Evolutionary conservation across 2,113 vertebrate species (phyloP).

Genomic region (Chaetodon trifascialis): DNA sequence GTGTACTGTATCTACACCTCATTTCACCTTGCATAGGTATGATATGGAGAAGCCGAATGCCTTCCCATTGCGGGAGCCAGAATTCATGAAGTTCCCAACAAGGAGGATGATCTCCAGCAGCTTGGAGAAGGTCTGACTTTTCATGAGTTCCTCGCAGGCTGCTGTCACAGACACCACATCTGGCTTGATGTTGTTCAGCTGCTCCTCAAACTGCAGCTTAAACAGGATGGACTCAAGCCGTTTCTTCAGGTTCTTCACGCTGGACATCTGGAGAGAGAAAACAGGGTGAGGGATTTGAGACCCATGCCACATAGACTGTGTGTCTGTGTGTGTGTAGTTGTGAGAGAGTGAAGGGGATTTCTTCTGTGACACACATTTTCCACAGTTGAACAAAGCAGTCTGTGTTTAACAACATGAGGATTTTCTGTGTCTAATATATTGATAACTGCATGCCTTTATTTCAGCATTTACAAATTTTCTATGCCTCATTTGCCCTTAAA

Average conservation of each 20-base stretch:
- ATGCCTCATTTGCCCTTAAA: slow-evolving; percentile 14
- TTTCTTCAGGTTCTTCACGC: slow-evolving; percentile 86
- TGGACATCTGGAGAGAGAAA: slow-evolving; percentile 86
- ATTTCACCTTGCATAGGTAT: slow-evolving; percentile 89
- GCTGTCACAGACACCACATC: slow-evolving; percentile 93
- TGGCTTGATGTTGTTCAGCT: slow-evolving; percentile 93
- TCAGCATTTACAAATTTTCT: neutral
- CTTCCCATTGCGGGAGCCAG: slow-evolving; percentile 91
- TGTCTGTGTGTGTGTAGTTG: neutral
- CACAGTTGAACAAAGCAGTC: slow-evolving; percentile 51
- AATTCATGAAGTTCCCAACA: slow-evolving; percentile 93
- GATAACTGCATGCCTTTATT: neutral
- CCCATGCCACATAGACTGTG: slow-evolving; percentile 10
- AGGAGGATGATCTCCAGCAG: slow-evolving; percentile 89
- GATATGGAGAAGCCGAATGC: slow-evolving; percentile 91
- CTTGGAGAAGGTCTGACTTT: slow-evolving; percentile 87
- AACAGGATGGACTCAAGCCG: slow-evolving; percentile 91
- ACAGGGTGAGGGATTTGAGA: neutral
- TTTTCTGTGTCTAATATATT: slow-evolving; percentile 29
- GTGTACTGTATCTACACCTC: neutral
- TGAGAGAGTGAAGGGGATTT: slow-evolving; percentile 37
- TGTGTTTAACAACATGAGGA: slow-evolving; percentile 45
- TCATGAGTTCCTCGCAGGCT: slow-evolving; percentile 90
- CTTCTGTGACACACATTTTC: slow-evolving; percentile 41
- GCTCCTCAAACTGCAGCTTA: slow-evolving; percentile 92